These are phyloP conservation scores for Criorhina ranunculi DNA, from an alignment of 2,888 invertebrate species.

Conservation along the genomic window DNA sequence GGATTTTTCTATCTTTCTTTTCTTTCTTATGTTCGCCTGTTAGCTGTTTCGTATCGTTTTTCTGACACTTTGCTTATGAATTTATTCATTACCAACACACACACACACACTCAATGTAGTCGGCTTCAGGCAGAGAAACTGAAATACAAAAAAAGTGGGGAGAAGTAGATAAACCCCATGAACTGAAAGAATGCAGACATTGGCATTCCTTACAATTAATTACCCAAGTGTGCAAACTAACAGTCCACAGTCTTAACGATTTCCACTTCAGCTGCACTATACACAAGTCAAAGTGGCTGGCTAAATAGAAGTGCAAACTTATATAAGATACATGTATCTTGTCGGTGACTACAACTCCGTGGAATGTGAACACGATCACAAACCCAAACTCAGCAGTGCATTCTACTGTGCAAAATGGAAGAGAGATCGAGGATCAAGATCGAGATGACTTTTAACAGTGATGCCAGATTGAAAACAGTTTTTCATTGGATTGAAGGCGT, in stretches of 20 bases:
- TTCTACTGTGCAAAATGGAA: constrained; percentile 41
- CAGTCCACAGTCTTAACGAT: constrained; percentile 57
- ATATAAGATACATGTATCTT: constrained; percentile 43
- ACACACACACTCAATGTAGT: background rate
- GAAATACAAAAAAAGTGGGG: background rate
- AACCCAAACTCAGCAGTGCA: constrained; percentile 54
- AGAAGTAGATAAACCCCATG: constrained; percentile 52
- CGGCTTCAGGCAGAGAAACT: background rate
- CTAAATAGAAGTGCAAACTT: constrained; percentile 56
- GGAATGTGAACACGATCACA: constrained; percentile 65
- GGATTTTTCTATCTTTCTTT: too few relatives aligned
- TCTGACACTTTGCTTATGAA: constrained; percentile 54
- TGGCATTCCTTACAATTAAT: constrained; percentile 73
- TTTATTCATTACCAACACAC: constrained; percentile 60
- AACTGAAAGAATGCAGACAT: constrained; percentile 67
- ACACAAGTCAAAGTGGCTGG: constrained; percentile 9
- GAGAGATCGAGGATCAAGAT: constrained; percentile 3
- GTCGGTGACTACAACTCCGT: constrained; percentile 37
- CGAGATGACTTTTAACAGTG: too few relatives aligned
- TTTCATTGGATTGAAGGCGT: too few relatives aligned
- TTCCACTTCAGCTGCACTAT: constrained; percentile 10
- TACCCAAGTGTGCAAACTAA: constrained; percentile 73
- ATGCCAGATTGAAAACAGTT: too few relatives aligned
- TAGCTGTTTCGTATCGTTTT: constrained; percentile 4
- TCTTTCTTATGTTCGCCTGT: constrained; percentile 11